Evolutionary conservation across 2,888 invertebrate species (phyloP).

Genomic region (Macaria liturata): DNA sequence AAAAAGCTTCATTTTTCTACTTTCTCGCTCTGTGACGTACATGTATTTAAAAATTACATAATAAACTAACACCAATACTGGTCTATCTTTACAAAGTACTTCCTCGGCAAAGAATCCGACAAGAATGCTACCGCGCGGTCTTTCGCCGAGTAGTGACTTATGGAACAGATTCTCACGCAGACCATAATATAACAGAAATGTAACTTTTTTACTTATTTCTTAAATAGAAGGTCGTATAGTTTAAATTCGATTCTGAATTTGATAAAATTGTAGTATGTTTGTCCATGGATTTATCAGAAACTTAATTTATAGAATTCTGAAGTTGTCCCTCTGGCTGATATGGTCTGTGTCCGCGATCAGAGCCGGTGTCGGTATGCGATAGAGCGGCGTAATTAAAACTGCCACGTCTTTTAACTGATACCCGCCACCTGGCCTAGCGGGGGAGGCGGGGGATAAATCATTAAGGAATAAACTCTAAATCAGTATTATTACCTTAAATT

Average conservation of each 20-base stretch:
- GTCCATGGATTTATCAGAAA: no score
- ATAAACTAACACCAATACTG: no score
- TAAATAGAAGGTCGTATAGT: no score
- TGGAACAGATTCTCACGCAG: constrained; percentile 63
- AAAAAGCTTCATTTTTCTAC: no score
- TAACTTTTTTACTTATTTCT: background rate
- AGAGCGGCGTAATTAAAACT: constrained; percentile 71
- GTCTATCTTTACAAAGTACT: no score
- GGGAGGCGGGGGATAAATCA: constrained; percentile 32
- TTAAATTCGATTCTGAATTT: no score
- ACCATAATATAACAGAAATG: background rate
- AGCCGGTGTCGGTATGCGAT: constrained; percentile 64
- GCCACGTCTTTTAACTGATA: constrained; percentile 67
- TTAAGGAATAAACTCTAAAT: no score
- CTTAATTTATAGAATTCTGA: no score
- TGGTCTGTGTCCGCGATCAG: constrained; percentile 40
- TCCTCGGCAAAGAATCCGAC: constrained; percentile 57
- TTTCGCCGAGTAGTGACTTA: constrained; percentile 61
- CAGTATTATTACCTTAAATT: no score
- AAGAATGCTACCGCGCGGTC: constrained; percentile 38
- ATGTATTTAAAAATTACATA: no score
- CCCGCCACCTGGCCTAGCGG: constrained; percentile 53
- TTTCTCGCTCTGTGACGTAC: no score
- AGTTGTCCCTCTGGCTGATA: constrained; percentile 1
- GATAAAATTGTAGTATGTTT: no score